A percentile compares a stretch with the other conserved stretches of the same genome.
These are phyloP conservation scores for Mizuhopecten yessoensis DNA, from an alignment of 1,140 invertebrate species.

Conservation along the genomic window DNA sequence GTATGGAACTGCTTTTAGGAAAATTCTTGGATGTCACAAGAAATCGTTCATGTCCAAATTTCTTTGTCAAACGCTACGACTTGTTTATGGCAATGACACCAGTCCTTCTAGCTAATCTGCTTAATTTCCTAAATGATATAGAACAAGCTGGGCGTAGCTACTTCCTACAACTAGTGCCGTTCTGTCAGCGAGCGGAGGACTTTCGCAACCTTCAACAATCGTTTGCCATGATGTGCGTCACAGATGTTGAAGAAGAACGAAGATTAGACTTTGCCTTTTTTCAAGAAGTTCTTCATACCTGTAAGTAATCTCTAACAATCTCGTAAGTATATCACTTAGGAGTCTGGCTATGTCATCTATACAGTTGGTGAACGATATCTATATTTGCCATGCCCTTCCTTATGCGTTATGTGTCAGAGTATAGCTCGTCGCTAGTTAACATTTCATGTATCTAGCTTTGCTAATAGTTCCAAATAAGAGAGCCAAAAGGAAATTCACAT, in stretches of 20 bases:
- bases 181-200: background rate
- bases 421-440: no score
- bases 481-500: no score
- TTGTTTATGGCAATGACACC: background rate
- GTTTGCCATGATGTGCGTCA: background rate
- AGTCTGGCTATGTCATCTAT: no score
- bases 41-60: background rate
- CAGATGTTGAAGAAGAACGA: background rate
- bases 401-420: no score
- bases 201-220: background rate
- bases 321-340: no score
- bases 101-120: background rate
- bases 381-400: no score
- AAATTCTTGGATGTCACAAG: background rate
- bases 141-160: background rate
- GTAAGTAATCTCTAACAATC: background rate
- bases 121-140: background rate
- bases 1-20: background rate
- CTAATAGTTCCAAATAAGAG: no score
- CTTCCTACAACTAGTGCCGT: background rate
- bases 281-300: background rate
- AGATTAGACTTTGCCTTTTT: background rate
- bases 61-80: slow-evolving; percentile 16
- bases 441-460: no score
- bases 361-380: no score